Evolutionary conservation across 2,888 invertebrate genomes (phyloP).

Genomic region (Eilema sororculum): DNA sequence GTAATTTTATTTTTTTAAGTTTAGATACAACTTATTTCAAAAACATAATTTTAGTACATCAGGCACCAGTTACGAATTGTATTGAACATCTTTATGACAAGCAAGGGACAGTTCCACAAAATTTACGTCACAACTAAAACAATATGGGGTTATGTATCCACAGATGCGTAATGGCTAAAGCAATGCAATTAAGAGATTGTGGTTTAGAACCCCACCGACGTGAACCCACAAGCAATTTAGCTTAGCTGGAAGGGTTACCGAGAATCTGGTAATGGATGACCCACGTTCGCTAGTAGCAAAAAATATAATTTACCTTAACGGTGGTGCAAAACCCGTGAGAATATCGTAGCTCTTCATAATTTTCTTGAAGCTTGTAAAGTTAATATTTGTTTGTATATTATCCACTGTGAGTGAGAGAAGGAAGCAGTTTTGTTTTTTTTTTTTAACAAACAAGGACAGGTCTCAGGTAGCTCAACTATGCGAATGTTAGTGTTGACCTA

Average conservation of each 20-base stretch:
- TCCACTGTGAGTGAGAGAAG: not conserved
- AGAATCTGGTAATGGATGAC: not conserved
- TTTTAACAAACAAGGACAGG: not conserved
- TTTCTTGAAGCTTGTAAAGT: not conserved
- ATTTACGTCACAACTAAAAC: no score
- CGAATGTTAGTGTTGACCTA: no score
- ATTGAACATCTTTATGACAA: no score
- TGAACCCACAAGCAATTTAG: slow-evolving; percentile 4
- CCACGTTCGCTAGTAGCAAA: not conserved
- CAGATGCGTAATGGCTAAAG: not conserved
- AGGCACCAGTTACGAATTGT: no score
- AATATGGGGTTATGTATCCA: not conserved
- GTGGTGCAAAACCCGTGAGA: not conserved
- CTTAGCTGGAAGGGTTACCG: slow-evolving; percentile 4
- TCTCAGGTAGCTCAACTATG: not conserved
- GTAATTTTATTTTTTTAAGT: no score
- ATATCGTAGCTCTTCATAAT: not conserved
- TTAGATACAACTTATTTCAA: no score
- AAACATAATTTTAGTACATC: no score
- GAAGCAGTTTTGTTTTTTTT: not conserved
- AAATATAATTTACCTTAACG: not conserved
- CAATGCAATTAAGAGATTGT: not conserved
- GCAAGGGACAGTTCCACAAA: no score
- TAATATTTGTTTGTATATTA: not conserved
- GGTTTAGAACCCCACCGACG: not conserved